These are phyloP conservation scores for Jaculus jaculus DNA, from an alignment of 2,113 vertebrate species.

Conservation along the genomic window DNA sequence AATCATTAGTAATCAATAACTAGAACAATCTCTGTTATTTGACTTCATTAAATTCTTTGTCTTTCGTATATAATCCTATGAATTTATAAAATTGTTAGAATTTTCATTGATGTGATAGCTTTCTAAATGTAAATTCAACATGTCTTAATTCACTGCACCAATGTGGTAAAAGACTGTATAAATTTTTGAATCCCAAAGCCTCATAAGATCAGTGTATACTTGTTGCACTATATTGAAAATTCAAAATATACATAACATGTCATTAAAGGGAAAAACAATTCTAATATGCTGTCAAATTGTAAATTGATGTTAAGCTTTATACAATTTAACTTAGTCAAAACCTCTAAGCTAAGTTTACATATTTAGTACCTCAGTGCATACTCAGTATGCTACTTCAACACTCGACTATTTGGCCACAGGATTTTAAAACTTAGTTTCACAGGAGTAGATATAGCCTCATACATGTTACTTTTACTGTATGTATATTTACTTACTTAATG, in stretches of 20 bases:
- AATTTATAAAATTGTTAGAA: neutral
- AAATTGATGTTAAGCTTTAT: neutral
- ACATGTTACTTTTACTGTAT: too few relatives aligned
- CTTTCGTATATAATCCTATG: neutral
- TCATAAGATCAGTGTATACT: too few relatives aligned
- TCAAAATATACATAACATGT: too few relatives aligned
- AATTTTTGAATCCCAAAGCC: neutral
- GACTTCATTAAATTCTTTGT: neutral
- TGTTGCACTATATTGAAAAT: too few relatives aligned
- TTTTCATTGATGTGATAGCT: too few relatives aligned
- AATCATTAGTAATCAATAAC: too few relatives aligned
- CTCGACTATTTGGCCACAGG: neutral
- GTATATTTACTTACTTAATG: too few relatives aligned
- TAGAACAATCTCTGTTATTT: neutral
- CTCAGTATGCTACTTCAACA: neutral
- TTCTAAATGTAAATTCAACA: neutral
- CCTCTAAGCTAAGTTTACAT: neutral
- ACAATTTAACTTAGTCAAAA: neutral
- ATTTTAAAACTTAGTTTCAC: neutral
- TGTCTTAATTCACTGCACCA: neutral
- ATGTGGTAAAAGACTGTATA: neutral
- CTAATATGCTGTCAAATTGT: neutral
- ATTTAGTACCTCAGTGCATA: too few relatives aligned
- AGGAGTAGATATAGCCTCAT: too few relatives aligned
- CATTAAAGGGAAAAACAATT: too few relatives aligned